Evolutionary conservation across 2,888 invertebrate genomes (phyloP).

Genomic region (Amiota mariae): DNA sequence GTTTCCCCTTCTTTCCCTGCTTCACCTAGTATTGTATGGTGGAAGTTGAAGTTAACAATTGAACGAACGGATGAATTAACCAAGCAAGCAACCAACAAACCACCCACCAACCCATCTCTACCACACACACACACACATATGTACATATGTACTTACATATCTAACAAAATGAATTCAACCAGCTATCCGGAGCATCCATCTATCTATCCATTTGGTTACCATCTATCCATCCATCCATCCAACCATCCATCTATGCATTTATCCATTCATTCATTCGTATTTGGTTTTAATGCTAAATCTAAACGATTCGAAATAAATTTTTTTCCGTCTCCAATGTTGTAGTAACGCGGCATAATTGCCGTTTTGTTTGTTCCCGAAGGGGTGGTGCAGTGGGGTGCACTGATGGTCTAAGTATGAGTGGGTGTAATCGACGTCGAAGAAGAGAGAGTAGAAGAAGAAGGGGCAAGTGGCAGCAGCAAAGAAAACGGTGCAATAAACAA

Average conservation of each 20-base stretch:
- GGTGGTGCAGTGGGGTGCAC: slow-evolving; percentile 1
- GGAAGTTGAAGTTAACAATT: background rate
- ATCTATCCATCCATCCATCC: slow-evolving; percentile 33
- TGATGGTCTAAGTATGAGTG: background rate
- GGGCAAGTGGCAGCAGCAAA: too few species aligned
- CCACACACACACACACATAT: too few species aligned
- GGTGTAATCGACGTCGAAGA: background rate
- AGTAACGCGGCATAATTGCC: slow-evolving; percentile 66
- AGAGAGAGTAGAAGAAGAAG: too few species aligned
- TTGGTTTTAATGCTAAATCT: slow-evolving; percentile 61
- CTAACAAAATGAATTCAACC: slow-evolving; percentile 28
- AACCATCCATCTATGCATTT: slow-evolving; percentile 35
- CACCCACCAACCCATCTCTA: slow-evolving; percentile 19
- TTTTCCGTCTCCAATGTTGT: slow-evolving; percentile 50
- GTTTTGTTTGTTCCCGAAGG: slow-evolving; percentile 53
- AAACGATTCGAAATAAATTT: slow-evolving; percentile 66
- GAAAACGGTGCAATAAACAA: slow-evolving; percentile 2
- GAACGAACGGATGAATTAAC: background rate
- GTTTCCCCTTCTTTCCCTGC: background rate
- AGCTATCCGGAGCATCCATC: slow-evolving; percentile 37
- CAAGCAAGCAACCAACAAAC: background rate
- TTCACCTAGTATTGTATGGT: background rate
- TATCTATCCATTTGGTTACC: slow-evolving; percentile 25
- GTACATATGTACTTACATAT: slow-evolving; percentile 51
- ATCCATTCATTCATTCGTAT: background rate